Evolutionary conservation across 2,113 vertebrate species (phyloP).

Genomic region (Oncorhynchus clarkii): DNA sequence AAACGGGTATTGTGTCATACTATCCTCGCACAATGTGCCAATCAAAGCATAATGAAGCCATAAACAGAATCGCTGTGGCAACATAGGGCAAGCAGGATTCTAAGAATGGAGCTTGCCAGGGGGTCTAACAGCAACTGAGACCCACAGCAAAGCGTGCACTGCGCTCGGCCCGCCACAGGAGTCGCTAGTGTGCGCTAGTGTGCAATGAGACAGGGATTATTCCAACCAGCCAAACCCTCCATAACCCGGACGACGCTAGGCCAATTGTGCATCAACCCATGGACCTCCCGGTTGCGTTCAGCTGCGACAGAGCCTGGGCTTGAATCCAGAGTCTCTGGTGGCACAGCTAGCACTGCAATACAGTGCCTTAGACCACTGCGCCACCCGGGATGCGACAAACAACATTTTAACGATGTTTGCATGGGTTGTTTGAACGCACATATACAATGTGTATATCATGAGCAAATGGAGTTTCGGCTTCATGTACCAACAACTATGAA

Average conservation of each 20-base stretch:
- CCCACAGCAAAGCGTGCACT: not conserved
- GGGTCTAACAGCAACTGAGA: not conserved
- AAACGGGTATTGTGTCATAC: not conserved
- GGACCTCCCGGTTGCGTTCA: too few relatives aligned
- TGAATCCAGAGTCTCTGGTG: too few relatives aligned
- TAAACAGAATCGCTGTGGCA: not conserved
- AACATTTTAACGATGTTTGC: conserved; percentile 59
- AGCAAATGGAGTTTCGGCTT: conserved; percentile 45
- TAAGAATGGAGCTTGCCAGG: not conserved
- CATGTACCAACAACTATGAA: conserved; percentile 35
- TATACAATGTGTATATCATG: conserved; percentile 47
- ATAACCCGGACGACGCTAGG: too few relatives aligned
- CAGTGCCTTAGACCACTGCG: too few relatives aligned
- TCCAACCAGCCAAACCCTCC: too few relatives aligned
- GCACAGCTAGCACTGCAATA: too few relatives aligned
- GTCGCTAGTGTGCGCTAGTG: too few relatives aligned
- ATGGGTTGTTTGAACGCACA: conserved; percentile 27
- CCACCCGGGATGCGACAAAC: conserved; percentile 30
- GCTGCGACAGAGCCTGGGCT: too few relatives aligned
- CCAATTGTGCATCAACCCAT: too few relatives aligned
- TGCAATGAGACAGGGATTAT: too few relatives aligned
- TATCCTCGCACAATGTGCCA: not conserved
- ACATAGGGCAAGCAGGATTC: not conserved
- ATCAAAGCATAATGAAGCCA: not conserved
- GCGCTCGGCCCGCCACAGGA: too few relatives aligned